A percentile compares a stretch with the other conserved stretches of the same genome.
Conservation (phyloP, 2,888 invertebrate genomes). For the Lamproptera curius region DNA sequence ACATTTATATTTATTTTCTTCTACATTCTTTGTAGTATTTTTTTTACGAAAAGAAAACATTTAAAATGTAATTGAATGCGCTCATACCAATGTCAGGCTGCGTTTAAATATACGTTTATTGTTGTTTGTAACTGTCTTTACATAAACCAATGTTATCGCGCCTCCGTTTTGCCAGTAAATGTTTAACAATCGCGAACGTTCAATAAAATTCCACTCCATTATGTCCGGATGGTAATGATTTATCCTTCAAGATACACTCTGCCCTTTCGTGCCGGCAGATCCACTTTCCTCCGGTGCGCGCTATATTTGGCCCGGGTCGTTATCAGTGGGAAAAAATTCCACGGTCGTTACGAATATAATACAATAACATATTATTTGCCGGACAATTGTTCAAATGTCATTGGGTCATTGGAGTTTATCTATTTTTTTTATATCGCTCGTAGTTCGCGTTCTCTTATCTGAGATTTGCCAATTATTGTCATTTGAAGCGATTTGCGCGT, state of each 20-base stretch:
- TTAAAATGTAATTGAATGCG: no score
- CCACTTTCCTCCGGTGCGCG: conserved; percentile 12
- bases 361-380: neutral
- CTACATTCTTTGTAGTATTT: no score
- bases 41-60: no score
- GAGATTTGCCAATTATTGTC: conserved; percentile 9
- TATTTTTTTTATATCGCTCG: conserved; percentile 3
- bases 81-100: no score
- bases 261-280: conserved; percentile 7
- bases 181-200: conserved; percentile 6
- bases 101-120: no score
- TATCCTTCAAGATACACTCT: conserved; percentile 14
- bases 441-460: conserved; percentile 9
- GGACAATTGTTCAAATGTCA: conserved; percentile 14
- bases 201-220: conserved; percentile 9
- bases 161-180: neutral
- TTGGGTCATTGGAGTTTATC: conserved; percentile 16
- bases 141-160: no score
- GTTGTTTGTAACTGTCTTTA: no score
- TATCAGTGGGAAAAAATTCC: conserved; percentile 29
- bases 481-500: conserved; percentile 1
- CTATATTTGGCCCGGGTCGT: conserved; percentile 18
- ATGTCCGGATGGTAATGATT: conserved; percentile 1
- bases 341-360: conserved; percentile 14
- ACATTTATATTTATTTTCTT: no score